Base-by-base conservation (phyloP, 2,797 vertebrate genomes). In the Danio choprae region DNA sequence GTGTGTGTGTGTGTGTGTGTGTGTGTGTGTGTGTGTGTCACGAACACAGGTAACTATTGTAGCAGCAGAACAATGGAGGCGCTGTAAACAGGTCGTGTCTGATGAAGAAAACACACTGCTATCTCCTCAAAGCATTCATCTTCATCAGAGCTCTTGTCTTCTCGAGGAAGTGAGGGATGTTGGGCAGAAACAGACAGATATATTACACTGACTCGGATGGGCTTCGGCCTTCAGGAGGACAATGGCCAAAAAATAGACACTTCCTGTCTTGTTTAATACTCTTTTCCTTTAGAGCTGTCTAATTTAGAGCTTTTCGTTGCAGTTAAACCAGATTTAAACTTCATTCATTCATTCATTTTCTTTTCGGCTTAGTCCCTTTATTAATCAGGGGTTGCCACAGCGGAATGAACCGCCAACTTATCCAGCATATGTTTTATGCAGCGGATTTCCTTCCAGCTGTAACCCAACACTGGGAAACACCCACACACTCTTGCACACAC, bases 181-280 rank as follows among this genome's bases (percentile, higher is more conserved):
- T n/a, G 22, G 11, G 10, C 15, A 65, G 41, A 20, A 38, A 67
- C 22, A 46, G 41, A 74, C 20, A 36, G 29, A 29, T 64, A 5
- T 15, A 38, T 56, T 64, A 13, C 40, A 22, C 29, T 5, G 58
- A 63, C 7, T 53, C 6, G 4, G 51, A 51, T 50, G 73, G 53
- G 22, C 12, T 29, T 38, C 22, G 48, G 20, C 11, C 38, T 72
- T 74, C 40, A 16, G 69, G 12, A 69, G 69, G 60, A 82, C 62
- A 69, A 83, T 74, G 76, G 76, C 56, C 38, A 79, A 46, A 74
- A 71, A 68, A 63, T 53, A 74, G 62, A 51, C 6, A 50, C 44
- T 46, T 67, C 16, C 80, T 29, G 38, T 46, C 68, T 41, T 29
- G 44, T 53, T 9, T 58, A 10, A 44, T 65, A 10, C 20, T 53